Conservation (phyloP, 2,888 invertebrate genomes). For the Gastracanthus pulcherrimus region DNA sequence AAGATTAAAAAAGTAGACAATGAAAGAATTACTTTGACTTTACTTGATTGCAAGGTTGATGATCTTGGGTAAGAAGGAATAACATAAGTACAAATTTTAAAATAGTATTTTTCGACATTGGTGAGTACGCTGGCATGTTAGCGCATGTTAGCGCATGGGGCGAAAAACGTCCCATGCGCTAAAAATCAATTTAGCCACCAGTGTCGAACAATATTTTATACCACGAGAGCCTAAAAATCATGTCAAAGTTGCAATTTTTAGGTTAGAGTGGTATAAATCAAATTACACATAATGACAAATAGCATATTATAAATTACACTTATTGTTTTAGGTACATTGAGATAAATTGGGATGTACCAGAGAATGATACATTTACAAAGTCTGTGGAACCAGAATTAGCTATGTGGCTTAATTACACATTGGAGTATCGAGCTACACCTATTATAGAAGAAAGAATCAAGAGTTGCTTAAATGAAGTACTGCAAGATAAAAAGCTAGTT, state of each 20-base stretch:
- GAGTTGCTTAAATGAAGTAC: slow-evolving; percentile 16
- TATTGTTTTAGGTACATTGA: slow-evolving; percentile 48
- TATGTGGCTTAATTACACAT: slow-evolving; percentile 47
- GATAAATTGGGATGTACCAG: slow-evolving; percentile 41
- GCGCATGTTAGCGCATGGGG: no score
- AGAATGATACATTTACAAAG: slow-evolving; percentile 39
- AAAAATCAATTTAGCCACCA: no score
- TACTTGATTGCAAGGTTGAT: slow-evolving; percentile 44
- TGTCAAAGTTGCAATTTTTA: no score
- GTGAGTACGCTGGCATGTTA: no score
- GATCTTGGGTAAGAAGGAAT: slow-evolving; percentile 44
- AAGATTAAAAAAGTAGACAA: slow-evolving; percentile 35
- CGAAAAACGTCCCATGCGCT: no score
- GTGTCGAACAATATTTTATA: no score
- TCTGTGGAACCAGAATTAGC: slow-evolving; percentile 50
- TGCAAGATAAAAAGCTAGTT: slow-evolving; percentile 37
- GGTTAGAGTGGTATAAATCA: no score
- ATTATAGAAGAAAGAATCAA: slow-evolving; percentile 53
- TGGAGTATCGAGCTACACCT: slow-evolving; percentile 40
- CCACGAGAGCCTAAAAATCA: no score
- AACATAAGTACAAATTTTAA: no score
- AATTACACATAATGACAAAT: no score
- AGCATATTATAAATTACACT: not conserved
- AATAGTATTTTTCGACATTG: no score
- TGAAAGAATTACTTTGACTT: slow-evolving; percentile 23